These are phyloP conservation scores for Mirza zaza DNA, from an alignment of 2,113 vertebrate species.

Conservation along the genomic window DNA sequence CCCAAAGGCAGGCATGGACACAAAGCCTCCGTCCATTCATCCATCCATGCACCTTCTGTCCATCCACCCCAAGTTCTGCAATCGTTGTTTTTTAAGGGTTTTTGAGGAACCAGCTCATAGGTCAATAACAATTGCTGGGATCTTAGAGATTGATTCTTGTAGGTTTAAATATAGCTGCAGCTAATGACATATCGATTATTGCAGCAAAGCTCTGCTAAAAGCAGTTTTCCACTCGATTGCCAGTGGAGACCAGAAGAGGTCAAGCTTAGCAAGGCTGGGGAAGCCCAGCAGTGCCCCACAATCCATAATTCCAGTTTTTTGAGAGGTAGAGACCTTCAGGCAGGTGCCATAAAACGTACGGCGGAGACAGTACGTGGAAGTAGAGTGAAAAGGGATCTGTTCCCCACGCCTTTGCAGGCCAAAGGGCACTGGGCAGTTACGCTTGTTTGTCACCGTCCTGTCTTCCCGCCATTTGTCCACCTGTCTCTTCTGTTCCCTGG, in stretches of 20 bases:
- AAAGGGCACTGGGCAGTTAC: rapidly evolving
- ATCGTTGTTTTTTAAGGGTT: background rate
- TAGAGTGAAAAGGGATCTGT: rapidly evolving
- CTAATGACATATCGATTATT: constrained; percentile 44
- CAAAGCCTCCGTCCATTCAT: background rate
- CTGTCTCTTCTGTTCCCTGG: background rate
- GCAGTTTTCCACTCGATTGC: background rate
- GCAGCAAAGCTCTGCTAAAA: background rate
- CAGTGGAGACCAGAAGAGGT: background rate
- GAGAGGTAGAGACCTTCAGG: background rate
- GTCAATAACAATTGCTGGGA: background rate
- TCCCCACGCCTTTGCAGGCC: rapidly evolving
- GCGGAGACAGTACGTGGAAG: rapidly evolving
- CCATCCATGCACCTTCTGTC: background rate
- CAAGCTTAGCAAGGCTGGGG: background rate
- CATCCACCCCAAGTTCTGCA: background rate
- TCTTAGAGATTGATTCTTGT: constrained; percentile 11
- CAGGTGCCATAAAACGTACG: background rate
- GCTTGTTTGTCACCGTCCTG: rapidly evolving
- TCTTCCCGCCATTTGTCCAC: background rate
- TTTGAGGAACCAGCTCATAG: background rate
- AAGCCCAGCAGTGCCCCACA: background rate
- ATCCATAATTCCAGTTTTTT: background rate
- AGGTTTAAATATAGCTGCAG: constrained; percentile 61
- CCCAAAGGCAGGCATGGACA: background rate